Conservation (phyloP, 1,140 invertebrate genomes). For the Delia radicum region DNA sequence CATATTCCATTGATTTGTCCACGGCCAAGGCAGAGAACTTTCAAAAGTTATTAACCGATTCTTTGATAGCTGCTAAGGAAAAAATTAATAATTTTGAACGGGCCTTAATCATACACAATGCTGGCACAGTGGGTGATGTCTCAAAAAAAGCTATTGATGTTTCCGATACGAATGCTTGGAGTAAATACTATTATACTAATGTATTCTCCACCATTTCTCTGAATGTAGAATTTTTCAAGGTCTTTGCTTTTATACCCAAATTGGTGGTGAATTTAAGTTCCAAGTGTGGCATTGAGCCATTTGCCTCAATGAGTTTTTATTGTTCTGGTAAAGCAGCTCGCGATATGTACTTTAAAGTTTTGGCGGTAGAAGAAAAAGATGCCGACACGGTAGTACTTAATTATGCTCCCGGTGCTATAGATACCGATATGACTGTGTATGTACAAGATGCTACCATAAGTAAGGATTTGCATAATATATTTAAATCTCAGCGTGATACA, state of each 20-base stretch:
- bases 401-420: conserved; percentile 91
- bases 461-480: conserved; percentile 62
- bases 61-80: neutral
- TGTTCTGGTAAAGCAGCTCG: conserved; percentile 86
- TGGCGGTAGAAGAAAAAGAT: conserved; percentile 71
- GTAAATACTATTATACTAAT: conserved; percentile 76
- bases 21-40: conserved; percentile 40
- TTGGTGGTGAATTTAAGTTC: conserved; percentile 88
- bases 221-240: conserved; percentile 74
- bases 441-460: conserved; percentile 64
- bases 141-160: conserved; percentile 63
- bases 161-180: conserved; percentile 63
- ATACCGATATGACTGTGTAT: conserved; percentile 85
- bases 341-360: conserved; percentile 85
- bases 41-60: conserved; percentile 33
- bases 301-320: conserved; percentile 76
- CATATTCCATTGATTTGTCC: conserved; percentile 63
- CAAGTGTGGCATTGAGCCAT: conserved; percentile 73
- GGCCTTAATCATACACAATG: conserved; percentile 85
- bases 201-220: conserved; percentile 75
- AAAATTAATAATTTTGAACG: conserved; percentile 61
- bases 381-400: conserved; percentile 77
- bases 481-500: conserved; percentile 60
- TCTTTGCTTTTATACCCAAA: conserved; percentile 56
- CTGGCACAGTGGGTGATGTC: conserved; percentile 80